Base-by-base conservation (phyloP, 2,888 invertebrate genomes). In the Coenonympha glycerion region DNA sequence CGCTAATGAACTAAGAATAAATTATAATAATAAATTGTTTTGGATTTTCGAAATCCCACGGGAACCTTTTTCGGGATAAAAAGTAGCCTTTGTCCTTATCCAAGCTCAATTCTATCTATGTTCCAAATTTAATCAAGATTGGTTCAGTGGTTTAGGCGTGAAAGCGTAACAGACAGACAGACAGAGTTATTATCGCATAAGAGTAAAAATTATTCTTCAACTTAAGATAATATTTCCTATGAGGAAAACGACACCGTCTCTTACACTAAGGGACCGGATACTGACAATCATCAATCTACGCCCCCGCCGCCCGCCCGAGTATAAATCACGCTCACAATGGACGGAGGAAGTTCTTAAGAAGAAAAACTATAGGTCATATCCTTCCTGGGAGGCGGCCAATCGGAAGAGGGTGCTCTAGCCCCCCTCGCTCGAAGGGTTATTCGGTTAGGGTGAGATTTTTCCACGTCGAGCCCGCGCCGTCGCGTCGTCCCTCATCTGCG, bases 311-410 rank as follows among this genome's bases (percentile, higher is more conserved):
- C 69, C 66, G 67, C 65, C 60, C 69, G 67, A 50, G 72, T 76
- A 78, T 86, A 86, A 84, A 86, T 86, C 86, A 86, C 81, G 81
- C 79, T 74, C 73, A 87, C 86, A 87, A 86, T 86, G 79, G 76
- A 74, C 80, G 77, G 61, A 77, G 86, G 87, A 86, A 86, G 85
- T 85, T 83, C 87, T 86, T 86, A 85, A 85, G 86, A 85, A 87
- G 86, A 87, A 85, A 87, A 87, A 87, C 87, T 87, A 87, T 86
- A 87, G 87, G 86, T 86, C 85, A 86, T 84, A 85, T 87, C 87
- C 87, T 86, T 87, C 87, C 86, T 77, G 81, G 76, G 76, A 69
- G 75, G 68, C 77, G 78, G 79, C 86, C 86, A 87, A 87, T 87
- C 86, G 86, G 86, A 87, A 79, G 76, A 77, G 68, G 63, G 72